phyloP scores from a whole-genome alignment of 2,888 invertebrate genomes.

The Campoletis raptor region DNA sequence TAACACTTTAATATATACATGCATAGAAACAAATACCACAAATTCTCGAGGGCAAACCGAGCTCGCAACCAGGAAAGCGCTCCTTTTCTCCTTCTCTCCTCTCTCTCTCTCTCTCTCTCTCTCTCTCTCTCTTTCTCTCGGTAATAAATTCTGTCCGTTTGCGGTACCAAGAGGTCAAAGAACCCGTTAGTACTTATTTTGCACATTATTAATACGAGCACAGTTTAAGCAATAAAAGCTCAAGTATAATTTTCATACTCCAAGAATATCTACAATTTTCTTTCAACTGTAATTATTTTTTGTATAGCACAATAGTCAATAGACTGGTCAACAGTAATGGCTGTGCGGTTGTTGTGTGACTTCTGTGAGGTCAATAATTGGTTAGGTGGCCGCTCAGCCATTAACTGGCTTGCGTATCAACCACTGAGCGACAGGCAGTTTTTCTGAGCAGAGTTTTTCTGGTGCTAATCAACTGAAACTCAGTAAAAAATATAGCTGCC shows the following conservation, averaged over 20 bases:
- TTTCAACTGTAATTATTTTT: not conserved
- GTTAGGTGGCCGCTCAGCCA: too few species aligned
- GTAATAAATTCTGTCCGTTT: conserved; percentile 61
- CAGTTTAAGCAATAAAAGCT: not conserved
- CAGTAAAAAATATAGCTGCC: too few species aligned
- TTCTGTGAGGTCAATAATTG: too few species aligned
- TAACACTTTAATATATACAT: conserved; percentile 4
- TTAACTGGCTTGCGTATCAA: too few species aligned
- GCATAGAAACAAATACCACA: conserved; percentile 19
- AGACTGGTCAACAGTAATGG: too few species aligned
- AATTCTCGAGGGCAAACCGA: conserved; percentile 39
- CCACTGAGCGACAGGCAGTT: too few species aligned
- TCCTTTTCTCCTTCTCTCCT: conserved; percentile 12
- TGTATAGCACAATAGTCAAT: too few species aligned
- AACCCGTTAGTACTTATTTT: conserved; percentile 29
- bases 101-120: not conserved
- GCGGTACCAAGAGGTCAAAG: conserved; percentile 55
- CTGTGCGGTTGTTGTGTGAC: too few species aligned
- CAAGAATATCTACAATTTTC: not conserved
- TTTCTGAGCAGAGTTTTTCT: too few species aligned
- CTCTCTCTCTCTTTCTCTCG: conserved; percentile 37
- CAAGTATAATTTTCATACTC: not conserved
- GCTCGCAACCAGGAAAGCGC: conserved; percentile 46
- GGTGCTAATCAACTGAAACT: too few species aligned
- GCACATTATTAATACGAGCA: not conserved